Evolutionary conservation across 1,140 invertebrate species (phyloP), one percentile per base, ranked within the genome.

Genomic region (Pseudomyrmex dendroicus): DNA sequence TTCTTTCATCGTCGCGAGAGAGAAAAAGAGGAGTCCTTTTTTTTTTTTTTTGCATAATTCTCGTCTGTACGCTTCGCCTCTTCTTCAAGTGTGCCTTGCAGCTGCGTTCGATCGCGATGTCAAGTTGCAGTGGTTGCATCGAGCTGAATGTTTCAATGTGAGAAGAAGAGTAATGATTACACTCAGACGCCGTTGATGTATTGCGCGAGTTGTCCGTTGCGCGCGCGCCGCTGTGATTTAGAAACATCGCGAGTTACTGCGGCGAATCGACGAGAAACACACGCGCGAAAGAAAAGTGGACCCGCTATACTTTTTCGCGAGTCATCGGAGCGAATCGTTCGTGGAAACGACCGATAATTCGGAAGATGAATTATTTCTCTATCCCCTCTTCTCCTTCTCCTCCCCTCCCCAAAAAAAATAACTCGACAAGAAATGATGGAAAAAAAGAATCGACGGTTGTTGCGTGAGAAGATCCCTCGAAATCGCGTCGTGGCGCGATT

Each of bases 21-120:
- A 62, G n/a, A 7, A 35, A 35, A 35, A 35, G 5, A 35, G 5
- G 35, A 35, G 5, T 35, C 5, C 35, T 35, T 35, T 35, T 35
- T 25, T 35, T 35, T 35, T 25, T 25, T 52, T 62, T 73, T 52
- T 74, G 68, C 63, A 82, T 73, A 73, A 82, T 44, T 44, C 15
- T 44, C 68, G 20, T 54, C 20, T 20, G 44, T 17, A 59, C 15
- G 35, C 35, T 7, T 80, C 20, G 17, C 54, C 8, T 1, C 25
- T 54, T 17, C 20, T 15, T n/a, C 50, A 15, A 54, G 46, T 20
- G 46, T 13, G 10, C 44, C 20, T 74, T 22, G 8, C 61, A 17
- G n/a, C 15, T 77, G 48, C 62, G 20, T 67, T 78, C 15, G 64
- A 78, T 70, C 50, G 64, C 50, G 44, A 70, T 35, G 25, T 9